These are phyloP conservation scores for Mustela nigripes DNA, from an alignment of 2,113 vertebrate genomes.

Conservation along the genomic window DNA sequence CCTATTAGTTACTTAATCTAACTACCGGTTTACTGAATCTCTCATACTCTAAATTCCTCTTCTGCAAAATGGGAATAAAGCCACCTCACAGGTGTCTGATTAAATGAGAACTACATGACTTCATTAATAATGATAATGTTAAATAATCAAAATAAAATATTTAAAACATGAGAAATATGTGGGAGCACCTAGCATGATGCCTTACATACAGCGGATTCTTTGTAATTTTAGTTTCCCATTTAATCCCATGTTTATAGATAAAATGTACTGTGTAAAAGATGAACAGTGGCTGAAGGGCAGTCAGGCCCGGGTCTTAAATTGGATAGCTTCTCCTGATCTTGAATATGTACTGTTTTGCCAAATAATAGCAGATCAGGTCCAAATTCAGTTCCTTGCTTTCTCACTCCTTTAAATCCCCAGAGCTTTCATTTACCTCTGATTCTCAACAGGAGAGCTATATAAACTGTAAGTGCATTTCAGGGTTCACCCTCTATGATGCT, in stretches of 20 bases:
- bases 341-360: neutral
- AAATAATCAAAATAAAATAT: neutral
- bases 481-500: neutral
- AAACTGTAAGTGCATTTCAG: neutral
- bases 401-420: neutral
- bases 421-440: neutral
- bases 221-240: neutral
- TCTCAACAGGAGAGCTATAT: neutral
- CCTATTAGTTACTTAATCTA: neutral
- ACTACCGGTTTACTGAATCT: neutral
- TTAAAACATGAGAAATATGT: neutral
- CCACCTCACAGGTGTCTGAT: neutral
- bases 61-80: neutral
- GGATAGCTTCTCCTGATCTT: neutral
- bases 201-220: neutral
- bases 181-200: neutral
- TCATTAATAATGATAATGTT: neutral
- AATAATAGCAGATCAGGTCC: neutral
- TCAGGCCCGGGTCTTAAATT: neutral
- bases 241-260: neutral
- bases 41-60: neutral
- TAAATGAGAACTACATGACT: neutral
- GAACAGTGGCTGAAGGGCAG: neutral
- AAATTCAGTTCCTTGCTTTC: neutral
- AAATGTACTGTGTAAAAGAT: neutral